Evolutionary conservation across 2,888 invertebrate species (phyloP), one percentile per base, ranked within the genome.

Genomic region (Bibio marci): DNA sequence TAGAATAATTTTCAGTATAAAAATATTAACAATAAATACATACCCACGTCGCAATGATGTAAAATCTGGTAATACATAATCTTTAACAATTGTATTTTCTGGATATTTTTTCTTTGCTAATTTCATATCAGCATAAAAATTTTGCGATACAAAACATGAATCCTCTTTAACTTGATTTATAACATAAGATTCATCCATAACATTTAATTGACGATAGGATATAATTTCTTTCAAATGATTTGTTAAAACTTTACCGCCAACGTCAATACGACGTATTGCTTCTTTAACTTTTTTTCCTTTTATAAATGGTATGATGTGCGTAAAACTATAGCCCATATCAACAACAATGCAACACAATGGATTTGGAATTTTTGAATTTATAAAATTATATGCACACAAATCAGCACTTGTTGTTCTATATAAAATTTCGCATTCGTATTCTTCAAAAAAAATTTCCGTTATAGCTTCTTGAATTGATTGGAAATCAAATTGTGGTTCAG

Each of bases 131-230:
- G 64, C 64, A 50, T 73, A 71, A 51, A 92, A 90, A 55, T 95
- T 69, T 47, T 73, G 67, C 0, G 94, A 80, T 0, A 97, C 90
- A 65, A 78, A 98, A 57, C 97, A 97, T 0, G 85, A 76, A 57
- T 98, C 97, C 62, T 99, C 98, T 59, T 99, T 99, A 1, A 82
- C 85, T 64, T 98, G 95, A 63, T 98, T 98, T 35, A 98, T 90
- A 1, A 98, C 92, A 63, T 86, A 92, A 0, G 94, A 92, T 61
- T 98, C 98, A 56, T 97, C 95, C 90, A 95, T 91, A 0, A 99
- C 94, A 66, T 98, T 90, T 33, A 97, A 63, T 55, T 97, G 95
- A 37, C 85, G 70, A 59, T 98, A 99, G 0, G 97, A 97, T 47
- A 97, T 77, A 13, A 95, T 75, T 61, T 98, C 98, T 59, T 98